These are phyloP conservation scores for Azemiops feae DNA, from an alignment of 2,113 vertebrate species.

Conservation along the genomic window DNA sequence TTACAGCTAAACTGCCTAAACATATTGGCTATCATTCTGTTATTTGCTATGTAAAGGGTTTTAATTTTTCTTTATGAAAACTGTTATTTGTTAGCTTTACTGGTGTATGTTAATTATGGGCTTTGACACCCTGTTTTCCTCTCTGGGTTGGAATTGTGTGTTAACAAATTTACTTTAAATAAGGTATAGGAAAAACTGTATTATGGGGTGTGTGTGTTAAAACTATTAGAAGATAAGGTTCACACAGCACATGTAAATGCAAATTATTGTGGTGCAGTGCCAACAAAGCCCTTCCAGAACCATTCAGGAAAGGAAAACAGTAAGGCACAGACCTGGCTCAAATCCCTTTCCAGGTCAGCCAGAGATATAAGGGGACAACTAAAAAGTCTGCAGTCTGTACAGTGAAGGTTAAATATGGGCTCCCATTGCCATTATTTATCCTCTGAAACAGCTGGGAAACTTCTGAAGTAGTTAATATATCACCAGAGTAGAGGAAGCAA, in stretches of 20 bases:
- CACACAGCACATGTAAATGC: not conserved
- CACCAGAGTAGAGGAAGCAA: conserved; percentile 62
- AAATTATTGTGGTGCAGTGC: not conserved
- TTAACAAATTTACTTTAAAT: not conserved
- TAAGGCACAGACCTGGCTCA: not conserved
- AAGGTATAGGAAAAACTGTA: not conserved
- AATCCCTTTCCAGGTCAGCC: conserved; percentile 43
- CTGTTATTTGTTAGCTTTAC: not conserved
- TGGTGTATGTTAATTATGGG: not conserved
- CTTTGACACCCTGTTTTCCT: not conserved
- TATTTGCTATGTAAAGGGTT: not conserved
- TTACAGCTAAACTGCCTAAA: not conserved
- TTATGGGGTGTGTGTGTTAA: not conserved
- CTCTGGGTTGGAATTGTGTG: not conserved
- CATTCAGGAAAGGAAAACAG: not conserved
- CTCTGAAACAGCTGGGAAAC: conserved; percentile 69
- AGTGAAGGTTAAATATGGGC: conserved; percentile 73
- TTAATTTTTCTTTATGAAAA: not conserved
- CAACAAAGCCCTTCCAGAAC: rapidly evolving
- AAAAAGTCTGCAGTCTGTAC: conserved; percentile 54
- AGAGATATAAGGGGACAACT: conserved; percentile 60
- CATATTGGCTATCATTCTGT: not conserved
- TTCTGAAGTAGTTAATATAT: conserved; percentile 75
- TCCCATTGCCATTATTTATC: conserved; percentile 71
- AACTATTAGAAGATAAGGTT: not conserved